phyloP scores from a whole-genome alignment of 2,113 vertebrate species.

The Apistogramma diplotaenia region DNA sequence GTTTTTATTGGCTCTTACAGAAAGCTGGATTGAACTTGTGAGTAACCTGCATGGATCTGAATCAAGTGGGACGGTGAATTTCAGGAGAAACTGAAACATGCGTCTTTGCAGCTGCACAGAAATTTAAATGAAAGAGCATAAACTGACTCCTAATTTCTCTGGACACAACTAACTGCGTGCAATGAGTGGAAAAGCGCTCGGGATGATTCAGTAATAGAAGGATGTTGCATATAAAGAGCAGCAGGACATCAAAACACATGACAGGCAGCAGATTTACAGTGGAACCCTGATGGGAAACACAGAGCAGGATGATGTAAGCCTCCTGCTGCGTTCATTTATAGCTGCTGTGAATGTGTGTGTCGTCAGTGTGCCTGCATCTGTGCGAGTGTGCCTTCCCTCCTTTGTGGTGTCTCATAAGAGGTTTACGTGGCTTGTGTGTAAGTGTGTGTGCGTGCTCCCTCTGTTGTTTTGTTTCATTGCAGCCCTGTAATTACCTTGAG shows the following conservation, averaged over 20 bases:
- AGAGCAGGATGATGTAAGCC: background rate
- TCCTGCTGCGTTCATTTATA: constrained; percentile 13
- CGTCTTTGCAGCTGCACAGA: background rate
- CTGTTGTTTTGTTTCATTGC: constrained; percentile 46
- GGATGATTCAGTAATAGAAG: background rate
- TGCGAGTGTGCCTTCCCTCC: background rate
- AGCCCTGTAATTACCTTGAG: constrained; percentile 60
- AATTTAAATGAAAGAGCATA: background rate
- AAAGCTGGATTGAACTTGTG: no score
- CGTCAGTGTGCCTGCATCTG: constrained; percentile 6
- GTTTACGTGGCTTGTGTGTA: background rate
- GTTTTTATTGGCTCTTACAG: no score
- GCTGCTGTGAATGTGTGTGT: background rate
- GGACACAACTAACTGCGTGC: background rate
- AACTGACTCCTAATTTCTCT: background rate
- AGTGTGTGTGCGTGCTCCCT: background rate
- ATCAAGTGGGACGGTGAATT: background rate
- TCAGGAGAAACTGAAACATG: background rate
- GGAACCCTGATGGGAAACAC: constrained; percentile 16
- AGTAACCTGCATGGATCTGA: background rate
- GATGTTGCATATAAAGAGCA: background rate
- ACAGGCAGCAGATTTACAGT: constrained; percentile 24
- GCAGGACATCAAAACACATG: background rate
- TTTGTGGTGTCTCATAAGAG: constrained; percentile 1
- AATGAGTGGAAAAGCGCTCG: background rate